Evolutionary conservation across 2,888 invertebrate species (phyloP).

Genomic region (Eutolmus rufibarbis): DNA sequence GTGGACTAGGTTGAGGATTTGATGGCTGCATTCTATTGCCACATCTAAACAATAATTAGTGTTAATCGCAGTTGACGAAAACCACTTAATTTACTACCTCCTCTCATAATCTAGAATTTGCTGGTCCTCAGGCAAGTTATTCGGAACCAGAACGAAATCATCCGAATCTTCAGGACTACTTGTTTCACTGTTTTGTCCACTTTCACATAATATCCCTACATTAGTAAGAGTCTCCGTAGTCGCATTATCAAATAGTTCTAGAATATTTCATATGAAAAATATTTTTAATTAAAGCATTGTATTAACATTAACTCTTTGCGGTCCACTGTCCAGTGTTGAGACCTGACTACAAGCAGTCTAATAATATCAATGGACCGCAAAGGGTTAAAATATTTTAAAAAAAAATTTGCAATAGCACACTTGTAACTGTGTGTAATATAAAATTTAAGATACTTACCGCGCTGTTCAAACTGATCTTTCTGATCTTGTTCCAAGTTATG

Average conservation of each 20-base stretch:
- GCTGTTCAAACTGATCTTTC: constrained; percentile 52
- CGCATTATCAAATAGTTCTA: constrained; percentile 65
- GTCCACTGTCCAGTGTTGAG: no score
- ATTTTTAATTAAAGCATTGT: no score
- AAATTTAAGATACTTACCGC: constrained; percentile 49
- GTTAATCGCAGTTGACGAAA: not conserved
- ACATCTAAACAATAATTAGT: constrained; percentile 49
- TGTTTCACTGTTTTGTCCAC: constrained; percentile 61
- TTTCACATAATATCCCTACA: constrained; percentile 66
- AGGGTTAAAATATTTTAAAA: not conserved
- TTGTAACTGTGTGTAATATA: not conserved
- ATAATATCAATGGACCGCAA: no score
- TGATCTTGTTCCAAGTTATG: constrained; percentile 57
- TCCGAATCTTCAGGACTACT: constrained; percentile 76
- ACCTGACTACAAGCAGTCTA: no score
- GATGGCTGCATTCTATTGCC: constrained; percentile 51
- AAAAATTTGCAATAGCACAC: not conserved
- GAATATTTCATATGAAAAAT: constrained; percentile 33
- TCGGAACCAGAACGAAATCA: constrained; percentile 83
- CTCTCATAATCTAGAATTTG: constrained; percentile 57
- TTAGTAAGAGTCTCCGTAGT: constrained; percentile 68
- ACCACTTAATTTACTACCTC: constrained; percentile 52
- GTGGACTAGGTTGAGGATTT: constrained; percentile 66
- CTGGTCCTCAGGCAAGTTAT: constrained; percentile 71
- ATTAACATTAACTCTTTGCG: no score